Evolutionary conservation across 2,888 invertebrate species (phyloP).

Genomic region (Chydorus sphaericus): DNA sequence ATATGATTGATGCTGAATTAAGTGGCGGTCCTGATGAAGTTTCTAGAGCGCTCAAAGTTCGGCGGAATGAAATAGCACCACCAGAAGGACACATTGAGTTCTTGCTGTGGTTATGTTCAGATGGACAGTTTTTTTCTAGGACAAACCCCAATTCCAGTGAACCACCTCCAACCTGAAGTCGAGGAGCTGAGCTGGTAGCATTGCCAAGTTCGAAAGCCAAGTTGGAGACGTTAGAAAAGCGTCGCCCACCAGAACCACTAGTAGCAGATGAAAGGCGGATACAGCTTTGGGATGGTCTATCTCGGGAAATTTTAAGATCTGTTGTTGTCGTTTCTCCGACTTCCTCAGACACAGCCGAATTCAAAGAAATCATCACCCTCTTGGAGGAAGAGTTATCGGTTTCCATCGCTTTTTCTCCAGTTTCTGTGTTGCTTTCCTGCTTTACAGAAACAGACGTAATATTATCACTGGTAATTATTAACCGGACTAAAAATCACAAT

Average conservation of each 20-base stretch:
- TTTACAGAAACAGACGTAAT: no score
- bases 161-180: constrained; percentile 34
- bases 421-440: no score
- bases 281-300: constrained; percentile 19
- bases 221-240: constrained; percentile 22
- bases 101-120: neutral
- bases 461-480: no score
- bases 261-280: constrained; percentile 16
- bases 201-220: constrained; percentile 19
- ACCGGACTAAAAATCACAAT: no score
- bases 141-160: constrained; percentile 39
- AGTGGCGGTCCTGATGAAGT: constrained; percentile 20
- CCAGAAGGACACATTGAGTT: neutral
- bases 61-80: constrained; percentile 18
- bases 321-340: no score
- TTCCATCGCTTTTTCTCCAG: no score
- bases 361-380: constrained; percentile 15
- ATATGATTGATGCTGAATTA: constrained; percentile 10
- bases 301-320: no score
- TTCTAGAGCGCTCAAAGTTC: constrained; percentile 27
- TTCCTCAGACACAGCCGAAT: constrained; percentile 19
- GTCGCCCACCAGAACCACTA: constrained; percentile 19
- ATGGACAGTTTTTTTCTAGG: constrained; percentile 3
- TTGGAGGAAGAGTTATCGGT: neutral
- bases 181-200: constrained; percentile 19